Evolutionary conservation across 2,113 vertebrate species (phyloP).

Genomic region (Thomomys bottae): DNA sequence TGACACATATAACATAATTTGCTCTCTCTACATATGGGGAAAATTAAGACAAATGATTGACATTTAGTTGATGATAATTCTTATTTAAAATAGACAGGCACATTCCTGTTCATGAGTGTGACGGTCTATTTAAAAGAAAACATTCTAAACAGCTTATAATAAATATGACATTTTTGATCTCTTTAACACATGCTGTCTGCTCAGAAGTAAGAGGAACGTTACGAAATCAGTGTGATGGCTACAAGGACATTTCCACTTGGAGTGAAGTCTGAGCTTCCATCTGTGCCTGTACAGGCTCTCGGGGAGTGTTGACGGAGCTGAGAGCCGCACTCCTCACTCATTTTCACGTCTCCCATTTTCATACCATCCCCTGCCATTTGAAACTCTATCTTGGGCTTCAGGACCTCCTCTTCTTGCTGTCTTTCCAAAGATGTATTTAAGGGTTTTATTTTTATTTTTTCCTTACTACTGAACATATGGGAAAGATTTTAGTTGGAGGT

Average conservation of each 20-base stretch:
- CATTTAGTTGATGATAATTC: neutral
- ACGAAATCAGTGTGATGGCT: slow-evolving; percentile 59
- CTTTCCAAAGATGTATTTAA: slow-evolving; percentile 65
- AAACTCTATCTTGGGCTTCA: slow-evolving; percentile 58
- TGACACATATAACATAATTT: neutral
- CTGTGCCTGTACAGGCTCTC: slow-evolving; percentile 62
- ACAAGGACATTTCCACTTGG: slow-evolving; percentile 73
- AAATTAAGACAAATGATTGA: neutral
- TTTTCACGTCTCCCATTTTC: slow-evolving; percentile 72
- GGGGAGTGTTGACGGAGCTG: slow-evolving; percentile 70
- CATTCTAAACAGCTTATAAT: slow-evolving; percentile 58
- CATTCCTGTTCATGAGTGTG: neutral
- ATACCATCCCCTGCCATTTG: slow-evolving; percentile 69
- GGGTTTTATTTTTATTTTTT: neutral
- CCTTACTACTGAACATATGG: slow-evolving; percentile 64
- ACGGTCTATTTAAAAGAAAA: slow-evolving; percentile 58
- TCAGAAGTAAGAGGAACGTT: slow-evolving; percentile 55
- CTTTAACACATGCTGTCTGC: slow-evolving; percentile 44
- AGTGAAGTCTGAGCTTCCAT: slow-evolving; percentile 66
- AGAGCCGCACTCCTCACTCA: slow-evolving; percentile 49
- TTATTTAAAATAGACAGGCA: neutral
- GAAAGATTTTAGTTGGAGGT: neutral
- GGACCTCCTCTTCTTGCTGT: slow-evolving; percentile 60
- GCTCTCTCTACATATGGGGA: neutral
- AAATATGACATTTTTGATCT: slow-evolving; percentile 59